Conservation (phyloP, 2,113 vertebrate genomes). For the Malurus melanocephalus region DNA sequence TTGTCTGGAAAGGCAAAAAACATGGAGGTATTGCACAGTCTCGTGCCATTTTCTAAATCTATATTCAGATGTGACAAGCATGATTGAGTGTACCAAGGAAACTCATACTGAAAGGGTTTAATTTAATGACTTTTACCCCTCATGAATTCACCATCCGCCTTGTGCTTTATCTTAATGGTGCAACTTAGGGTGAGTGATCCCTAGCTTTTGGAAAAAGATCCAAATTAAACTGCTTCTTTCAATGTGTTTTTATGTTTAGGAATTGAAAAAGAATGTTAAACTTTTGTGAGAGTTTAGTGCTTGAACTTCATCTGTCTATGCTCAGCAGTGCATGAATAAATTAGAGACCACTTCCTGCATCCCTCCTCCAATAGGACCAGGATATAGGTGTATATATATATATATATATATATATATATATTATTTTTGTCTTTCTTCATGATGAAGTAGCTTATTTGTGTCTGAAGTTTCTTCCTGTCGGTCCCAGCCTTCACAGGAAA, state of each 20-base stretch:
- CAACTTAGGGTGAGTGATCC: background rate
- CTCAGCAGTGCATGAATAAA: background rate
- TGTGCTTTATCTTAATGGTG: background rate
- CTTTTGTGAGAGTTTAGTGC: background rate
- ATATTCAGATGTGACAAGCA: background rate
- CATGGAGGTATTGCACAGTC: background rate
- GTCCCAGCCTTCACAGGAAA: background rate
- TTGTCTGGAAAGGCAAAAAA: background rate
- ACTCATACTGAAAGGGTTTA: background rate
- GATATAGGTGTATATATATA: background rate
- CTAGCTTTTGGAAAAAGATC: background rate
- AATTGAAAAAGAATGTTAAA: background rate
- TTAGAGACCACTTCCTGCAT: background rate
- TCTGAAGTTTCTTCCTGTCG: background rate
- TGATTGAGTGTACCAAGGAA: background rate
- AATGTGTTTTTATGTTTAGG: background rate
- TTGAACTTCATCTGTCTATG: rapidly evolving
- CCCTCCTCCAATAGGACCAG: background rate
- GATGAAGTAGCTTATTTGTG: background rate
- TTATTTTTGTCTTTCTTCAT: background rate
- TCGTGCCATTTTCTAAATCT: background rate
- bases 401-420: no score
- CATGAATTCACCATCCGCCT: background rate
- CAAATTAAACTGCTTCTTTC: background rate
- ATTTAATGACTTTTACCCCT: background rate